phyloP scores from a whole-genome alignment of 2,113 vertebrate genomes.

The Redunca redunca region DNA sequence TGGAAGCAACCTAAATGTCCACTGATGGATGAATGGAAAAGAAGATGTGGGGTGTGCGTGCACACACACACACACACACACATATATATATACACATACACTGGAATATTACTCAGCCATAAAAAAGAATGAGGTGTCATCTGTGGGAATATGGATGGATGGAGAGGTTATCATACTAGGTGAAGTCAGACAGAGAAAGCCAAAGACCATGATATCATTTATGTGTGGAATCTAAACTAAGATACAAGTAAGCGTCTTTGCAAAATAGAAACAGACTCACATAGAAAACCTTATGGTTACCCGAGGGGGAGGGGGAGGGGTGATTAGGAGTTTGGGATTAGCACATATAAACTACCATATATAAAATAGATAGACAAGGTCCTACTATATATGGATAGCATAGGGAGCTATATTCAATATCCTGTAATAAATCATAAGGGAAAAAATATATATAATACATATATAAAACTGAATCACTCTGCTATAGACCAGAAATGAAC shows the following conservation, averaged over 20 bases:
- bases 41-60: background rate
- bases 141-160: background rate
- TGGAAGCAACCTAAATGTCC: background rate
- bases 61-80: background rate
- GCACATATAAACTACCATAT: background rate
- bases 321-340: background rate
- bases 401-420: background rate
- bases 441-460: background rate
- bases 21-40: background rate
- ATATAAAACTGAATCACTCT: background rate
- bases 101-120: background rate
- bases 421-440: background rate
- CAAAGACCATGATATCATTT: background rate
- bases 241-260: background rate
- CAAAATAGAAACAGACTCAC: background rate
- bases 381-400: background rate
- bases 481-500: background rate
- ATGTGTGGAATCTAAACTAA: background rate
- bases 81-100: fast-evolving
- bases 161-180: background rate
- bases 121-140: background rate
- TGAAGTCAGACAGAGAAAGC: background rate
- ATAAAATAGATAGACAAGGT: background rate
- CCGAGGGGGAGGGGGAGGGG: background rate
- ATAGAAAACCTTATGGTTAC: background rate